Percentiles rank a stretch among this genome's conserved stretches.
Evolutionary conservation across 2,888 invertebrate genomes (phyloP).

Genomic region (Apodemia duryi): DNA sequence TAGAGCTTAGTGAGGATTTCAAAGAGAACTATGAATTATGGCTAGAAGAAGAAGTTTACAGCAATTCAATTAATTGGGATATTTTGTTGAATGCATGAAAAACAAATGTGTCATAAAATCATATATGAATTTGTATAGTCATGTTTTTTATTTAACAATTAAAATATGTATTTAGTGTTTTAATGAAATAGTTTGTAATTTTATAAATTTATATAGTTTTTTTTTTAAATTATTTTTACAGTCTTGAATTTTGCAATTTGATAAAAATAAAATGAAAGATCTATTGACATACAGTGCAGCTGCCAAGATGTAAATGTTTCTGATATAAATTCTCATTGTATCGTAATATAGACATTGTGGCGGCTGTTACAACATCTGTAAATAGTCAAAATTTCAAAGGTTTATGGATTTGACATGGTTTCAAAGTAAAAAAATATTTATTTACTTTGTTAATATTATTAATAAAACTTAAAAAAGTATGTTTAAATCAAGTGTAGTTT

Average conservation of each 20-base stretch:
- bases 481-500: not conserved
- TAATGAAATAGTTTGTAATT: slow-evolving; percentile 17
- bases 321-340: not conserved
- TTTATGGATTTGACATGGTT: not conserved
- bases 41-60: slow-evolving; percentile 98
- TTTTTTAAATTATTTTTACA: not conserved
- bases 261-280: not conserved
- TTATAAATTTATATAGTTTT: slow-evolving; percentile 11
- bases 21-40: slow-evolving; percentile 96
- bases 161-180: slow-evolving; percentile 10
- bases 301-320: not conserved
- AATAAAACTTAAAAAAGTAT: not conserved
- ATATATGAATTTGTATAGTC: slow-evolving; percentile 4
- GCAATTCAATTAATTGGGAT: slow-evolving; percentile 75
- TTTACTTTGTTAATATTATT: not conserved
- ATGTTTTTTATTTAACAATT: not conserved
- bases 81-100: slow-evolving; percentile 26
- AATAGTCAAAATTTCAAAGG: not conserved
- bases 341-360: not conserved
- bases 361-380: not conserved
- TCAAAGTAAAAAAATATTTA: slow-evolving; percentile 1
- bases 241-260: not conserved
- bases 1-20: slow-evolving; percentile 95
- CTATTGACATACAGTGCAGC: no score
- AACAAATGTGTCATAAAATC: slow-evolving; percentile 14